Conservation (phyloP, 2,113 vertebrate genomes). For the Pteropus alecto region DNA sequence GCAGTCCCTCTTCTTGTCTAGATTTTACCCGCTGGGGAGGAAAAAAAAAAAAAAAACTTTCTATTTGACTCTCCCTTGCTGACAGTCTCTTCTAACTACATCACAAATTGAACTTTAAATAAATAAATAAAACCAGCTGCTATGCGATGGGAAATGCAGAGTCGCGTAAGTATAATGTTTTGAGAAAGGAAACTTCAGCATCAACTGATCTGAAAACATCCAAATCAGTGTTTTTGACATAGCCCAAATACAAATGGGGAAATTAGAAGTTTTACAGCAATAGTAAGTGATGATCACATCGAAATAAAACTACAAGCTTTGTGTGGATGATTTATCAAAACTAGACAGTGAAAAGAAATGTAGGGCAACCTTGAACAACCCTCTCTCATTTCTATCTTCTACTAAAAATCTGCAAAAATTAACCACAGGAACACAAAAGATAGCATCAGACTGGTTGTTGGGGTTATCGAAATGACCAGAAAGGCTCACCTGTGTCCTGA, state of each 20-base stretch:
- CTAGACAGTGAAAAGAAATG: background rate
- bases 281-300: background rate
- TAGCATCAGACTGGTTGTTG: background rate
- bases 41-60: conserved; percentile 58
- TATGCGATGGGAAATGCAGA: conserved; percentile 17
- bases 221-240: background rate
- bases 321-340: background rate
- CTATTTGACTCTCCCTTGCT: conserved; percentile 54
- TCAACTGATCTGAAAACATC: background rate
- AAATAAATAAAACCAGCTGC: conserved; percentile 67
- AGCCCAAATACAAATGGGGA: background rate
- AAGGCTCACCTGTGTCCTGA: background rate
- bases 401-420: background rate
- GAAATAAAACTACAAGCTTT: background rate
- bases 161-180: background rate
- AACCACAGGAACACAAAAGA: background rate
- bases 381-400: background rate
- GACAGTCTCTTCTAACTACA: conserved; percentile 65
- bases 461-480: background rate
- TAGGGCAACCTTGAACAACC: background rate
- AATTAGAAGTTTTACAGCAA: background rate
- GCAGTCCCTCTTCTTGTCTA: background rate
- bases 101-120: conserved; percentile 68
- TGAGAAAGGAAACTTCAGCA: conserved; percentile 5
- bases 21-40: conserved; percentile 35